Base-by-base conservation (phyloP, 2,797 vertebrate genomes). In the Gallinago solitaria region DNA sequence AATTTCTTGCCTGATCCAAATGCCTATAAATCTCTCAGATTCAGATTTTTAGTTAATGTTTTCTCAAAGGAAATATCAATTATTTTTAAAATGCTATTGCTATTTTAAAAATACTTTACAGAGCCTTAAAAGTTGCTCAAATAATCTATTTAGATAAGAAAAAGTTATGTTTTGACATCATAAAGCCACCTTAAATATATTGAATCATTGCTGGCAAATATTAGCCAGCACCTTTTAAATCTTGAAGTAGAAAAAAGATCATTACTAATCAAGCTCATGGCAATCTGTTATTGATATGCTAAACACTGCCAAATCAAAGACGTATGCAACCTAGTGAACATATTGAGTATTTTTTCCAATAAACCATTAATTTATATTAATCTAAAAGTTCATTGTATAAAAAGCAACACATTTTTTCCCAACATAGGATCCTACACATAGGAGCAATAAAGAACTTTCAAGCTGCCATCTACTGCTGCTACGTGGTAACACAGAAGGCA, bases 401-500 rank as follows among this genome's bases (percentile, higher is more conserved):
- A 88, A 87, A 59, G 15, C 17, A 76, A 50, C 6, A 63, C 3
- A 35, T 48, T 64, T 64, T 64, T 64, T 45, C 30, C 35, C 64
- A 50, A 20, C 21, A 23, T 5, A 13, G 33, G 43, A 89, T 74
- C 23, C 23, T 60, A 84, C 20, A 37, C 10, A 4, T 24, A 79
- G 59, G 8, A 90, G 35, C 6, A 67, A 54, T 21, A 51, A 10
- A 65, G 80, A 79, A 84, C 50, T 85, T 96, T 41, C 35, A 92
- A 94, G 75, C 60, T 93, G 94, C 88, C 90, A 92, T 87, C 87
- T 95, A 57, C 89, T 87, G 91, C 82, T 91, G 39, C 27, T 85
- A 27, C 0, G 2, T 28, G 76, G 91, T 87, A 94, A 85, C 78
- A 94, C 64, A 96, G 75, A 89, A 60, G 35, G n/a, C 9, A 67